phyloP scores from a whole-genome alignment of 1,140 invertebrate species.

The honey bee (Apis mellifera) region DNA sequence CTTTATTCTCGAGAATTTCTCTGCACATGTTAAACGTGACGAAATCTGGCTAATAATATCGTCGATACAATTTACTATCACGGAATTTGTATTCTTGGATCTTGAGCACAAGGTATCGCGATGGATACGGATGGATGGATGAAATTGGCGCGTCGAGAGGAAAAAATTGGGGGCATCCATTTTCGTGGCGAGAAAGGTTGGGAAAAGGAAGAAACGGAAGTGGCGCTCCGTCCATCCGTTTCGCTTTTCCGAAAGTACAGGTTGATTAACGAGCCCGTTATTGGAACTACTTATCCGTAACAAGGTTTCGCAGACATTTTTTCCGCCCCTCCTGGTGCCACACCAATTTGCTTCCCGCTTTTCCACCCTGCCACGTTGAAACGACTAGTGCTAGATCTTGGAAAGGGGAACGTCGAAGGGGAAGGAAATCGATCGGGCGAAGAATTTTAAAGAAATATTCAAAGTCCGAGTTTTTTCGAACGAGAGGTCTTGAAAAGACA shows the following conservation, averaged over 20 bases:
- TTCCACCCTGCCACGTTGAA: background rate
- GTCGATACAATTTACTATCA: slow-evolving; percentile 29
- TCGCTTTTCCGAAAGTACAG: slow-evolving; percentile 55
- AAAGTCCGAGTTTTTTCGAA: background rate
- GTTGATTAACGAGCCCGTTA: slow-evolving; percentile 70
- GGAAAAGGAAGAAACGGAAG: slow-evolving; percentile 44
- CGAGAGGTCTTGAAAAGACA: background rate
- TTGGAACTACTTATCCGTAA: slow-evolving; percentile 66
- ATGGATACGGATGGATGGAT: background rate
- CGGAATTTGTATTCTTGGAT: slow-evolving; percentile 25
- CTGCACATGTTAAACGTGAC: background rate
- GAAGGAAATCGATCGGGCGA: background rate
- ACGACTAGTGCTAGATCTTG: background rate
- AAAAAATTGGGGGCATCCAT: slow-evolving; percentile 1
- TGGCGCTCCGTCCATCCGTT: slow-evolving; percentile 35
- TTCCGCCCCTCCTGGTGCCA: background rate
- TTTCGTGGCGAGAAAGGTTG: slow-evolving; percentile 17
- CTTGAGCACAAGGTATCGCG: background rate
- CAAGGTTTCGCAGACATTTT: slow-evolving; percentile 52
- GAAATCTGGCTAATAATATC: background rate
- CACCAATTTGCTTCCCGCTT: background rate
- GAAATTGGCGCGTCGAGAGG: slow-evolving; percentile 17
- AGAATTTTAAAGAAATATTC: background rate
- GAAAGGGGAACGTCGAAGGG: background rate
- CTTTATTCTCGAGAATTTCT: background rate